Base-by-base conservation (phyloP, 2,888 invertebrate genomes). In the Drosophila pseudotalamancana region DNA sequence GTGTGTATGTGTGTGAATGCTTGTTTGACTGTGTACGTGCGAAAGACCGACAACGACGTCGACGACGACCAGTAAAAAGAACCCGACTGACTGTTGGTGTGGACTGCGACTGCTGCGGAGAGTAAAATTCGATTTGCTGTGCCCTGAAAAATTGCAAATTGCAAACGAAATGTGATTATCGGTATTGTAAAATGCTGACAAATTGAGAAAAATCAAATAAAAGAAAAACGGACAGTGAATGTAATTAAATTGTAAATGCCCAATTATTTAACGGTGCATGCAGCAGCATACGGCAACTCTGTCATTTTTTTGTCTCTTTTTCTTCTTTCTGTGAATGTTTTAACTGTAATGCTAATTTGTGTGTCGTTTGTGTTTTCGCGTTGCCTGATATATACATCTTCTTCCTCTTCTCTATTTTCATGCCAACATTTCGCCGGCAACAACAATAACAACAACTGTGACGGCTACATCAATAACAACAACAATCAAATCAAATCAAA, bases 51-150 rank as follows among this genome's bases (percentile, higher is more conserved):
- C 80, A 65, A 68, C 72, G 62, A 35, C 64, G 35, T 35, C 49
- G 45, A 53, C 65, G 51, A 69, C 61, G 59, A 61, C 54, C 59
- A 77, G 68, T 70, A 77, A 78, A 80, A 84, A 84, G 84, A 84
- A 81, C 84, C 78, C 81, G 81, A 81, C 83, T 64, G 75, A 71
- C 72, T 71, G 71, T 71, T 71, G 49, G 72, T 67, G 61, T 32
- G 61, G 71, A 70, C 70, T 59, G 59, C 72, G 67, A 67, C 72
- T 37, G 42, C 72, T 56, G 73, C 59, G 57, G 71, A 74, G 74
- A 80, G 77, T 67, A 77, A 80, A 74, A 70, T 81, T 84, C 75
- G 78, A 81, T 84, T 84, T 84, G 77, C 65, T 74, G 74, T 74
- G 73, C 68, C 68, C 72, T 63, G 72, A 72, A 72, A 72, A 72